A percentile compares a stretch with the other conserved stretches of the same genome.
Evolutionary conservation across 2,888 invertebrate genomes (phyloP).

Genomic region (Pheosia gnoma): DNA sequence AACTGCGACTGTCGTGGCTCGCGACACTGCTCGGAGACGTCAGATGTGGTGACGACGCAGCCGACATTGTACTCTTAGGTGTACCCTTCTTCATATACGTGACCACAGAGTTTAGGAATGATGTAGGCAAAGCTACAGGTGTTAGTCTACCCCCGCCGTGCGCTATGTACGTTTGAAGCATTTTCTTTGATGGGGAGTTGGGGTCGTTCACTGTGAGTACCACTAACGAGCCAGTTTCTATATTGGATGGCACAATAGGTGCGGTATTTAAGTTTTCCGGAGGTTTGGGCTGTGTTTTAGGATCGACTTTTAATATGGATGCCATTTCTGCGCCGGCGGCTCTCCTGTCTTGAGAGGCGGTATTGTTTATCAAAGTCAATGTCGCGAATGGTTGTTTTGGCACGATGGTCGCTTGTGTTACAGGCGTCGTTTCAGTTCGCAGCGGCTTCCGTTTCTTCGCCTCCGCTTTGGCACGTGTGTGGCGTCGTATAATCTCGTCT

Average conservation of each 20-base stretch:
- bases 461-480: conserved; percentile 32
- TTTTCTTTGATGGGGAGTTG: conserved; percentile 68
- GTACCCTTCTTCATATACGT: conserved; percentile 72
- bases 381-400: conserved; percentile 29
- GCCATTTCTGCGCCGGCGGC: conserved; percentile 22
- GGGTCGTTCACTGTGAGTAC: conserved; percentile 75
- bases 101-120: conserved; percentile 67
- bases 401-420: conserved; percentile 12
- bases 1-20: conserved; percentile 52
- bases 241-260: conserved; percentile 58
- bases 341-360: conserved; percentile 14
- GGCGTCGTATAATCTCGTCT: conserved; percentile 56
- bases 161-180: conserved; percentile 75
- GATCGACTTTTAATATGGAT: conserved; percentile 30
- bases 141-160: conserved; percentile 62
- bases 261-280: conserved; percentile 34
- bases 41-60: conserved; percentile 74
- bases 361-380: conserved; percentile 30
- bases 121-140: conserved; percentile 65
- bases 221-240: conserved; percentile 72
- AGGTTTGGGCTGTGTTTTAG: conserved; percentile 24
- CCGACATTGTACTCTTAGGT: conserved; percentile 53
- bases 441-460: neutral
- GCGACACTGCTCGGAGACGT: conserved; percentile 67
- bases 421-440: conserved; percentile 3